Evolutionary conservation across 92 coral and sea anemone species (phyloP).

Genomic region (Heliopora coerulea): DNA sequence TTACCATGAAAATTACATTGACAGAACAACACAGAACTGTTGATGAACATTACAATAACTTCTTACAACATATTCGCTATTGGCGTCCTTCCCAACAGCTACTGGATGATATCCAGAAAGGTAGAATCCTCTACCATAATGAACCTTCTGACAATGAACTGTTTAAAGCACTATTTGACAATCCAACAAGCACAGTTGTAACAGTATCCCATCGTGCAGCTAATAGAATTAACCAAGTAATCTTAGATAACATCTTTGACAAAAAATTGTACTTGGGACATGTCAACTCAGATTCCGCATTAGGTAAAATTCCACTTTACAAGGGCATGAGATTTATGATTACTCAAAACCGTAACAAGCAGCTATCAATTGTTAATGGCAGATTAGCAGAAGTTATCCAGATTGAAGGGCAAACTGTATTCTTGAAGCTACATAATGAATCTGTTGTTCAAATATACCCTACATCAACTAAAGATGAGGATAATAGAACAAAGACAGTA

Average conservation of each 20-base stretch:
- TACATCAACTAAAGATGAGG: neutral
- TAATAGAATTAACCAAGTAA: constrained; percentile 1
- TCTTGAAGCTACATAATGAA: neutral
- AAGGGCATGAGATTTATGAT: neutral
- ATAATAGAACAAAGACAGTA: neutral
- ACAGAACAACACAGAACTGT: neutral
- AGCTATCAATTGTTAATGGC: neutral
- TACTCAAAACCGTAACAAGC: constrained; percentile 7
- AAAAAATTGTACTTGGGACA: neutral
- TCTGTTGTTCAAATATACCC: neutral
- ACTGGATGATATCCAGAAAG: constrained; percentile 20
- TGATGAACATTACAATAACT: constrained; percentile 4
- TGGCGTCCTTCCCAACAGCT: constrained; percentile 32
- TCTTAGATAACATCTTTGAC: neutral
- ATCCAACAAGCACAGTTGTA: constrained; percentile 1
- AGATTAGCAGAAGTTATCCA: neutral
- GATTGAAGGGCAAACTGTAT: neutral
- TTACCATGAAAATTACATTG: neutral
- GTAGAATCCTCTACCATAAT: neutral
- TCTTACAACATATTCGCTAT: constrained; percentile 30
- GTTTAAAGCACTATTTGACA: neutral
- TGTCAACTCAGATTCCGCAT: neutral
- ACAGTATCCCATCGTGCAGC: constrained; percentile 28
- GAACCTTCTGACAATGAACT: neutral
- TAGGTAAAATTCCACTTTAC: neutral